Conservation (phyloP, 2,113 vertebrate genomes). For the Cryptomyrus ogoouensis region DNA sequence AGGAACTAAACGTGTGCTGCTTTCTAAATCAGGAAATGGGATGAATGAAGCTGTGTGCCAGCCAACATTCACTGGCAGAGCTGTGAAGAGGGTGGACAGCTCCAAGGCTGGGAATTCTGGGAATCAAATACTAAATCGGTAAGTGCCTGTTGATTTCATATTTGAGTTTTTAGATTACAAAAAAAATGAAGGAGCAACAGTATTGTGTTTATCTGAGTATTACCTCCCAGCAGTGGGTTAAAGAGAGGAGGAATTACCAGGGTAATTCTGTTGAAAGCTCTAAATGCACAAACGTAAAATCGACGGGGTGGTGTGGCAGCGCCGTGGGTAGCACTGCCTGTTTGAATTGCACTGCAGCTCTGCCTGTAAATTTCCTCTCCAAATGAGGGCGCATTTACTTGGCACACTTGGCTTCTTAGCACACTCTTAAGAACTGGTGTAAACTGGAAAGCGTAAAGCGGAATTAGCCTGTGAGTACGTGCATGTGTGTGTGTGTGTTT, state of each 20-base stretch:
- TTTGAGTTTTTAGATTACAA: not conserved
- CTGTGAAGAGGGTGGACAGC: not conserved
- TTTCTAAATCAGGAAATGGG: slow-evolving; percentile 11
- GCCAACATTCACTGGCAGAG: not conserved
- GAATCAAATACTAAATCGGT: not conserved
- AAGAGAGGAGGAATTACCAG: not conserved
- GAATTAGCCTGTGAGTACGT: not conserved
- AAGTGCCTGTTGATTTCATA: not conserved
- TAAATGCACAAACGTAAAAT: not conserved
- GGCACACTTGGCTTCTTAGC: not conserved
- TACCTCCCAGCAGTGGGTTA: not conserved
- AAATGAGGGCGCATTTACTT: not conserved
- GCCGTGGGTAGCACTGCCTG: not conserved
- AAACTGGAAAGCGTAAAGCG: not conserved
- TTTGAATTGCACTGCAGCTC: not conserved
- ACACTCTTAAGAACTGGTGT: not conserved
- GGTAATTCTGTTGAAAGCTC: not conserved
- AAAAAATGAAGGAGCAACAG: not conserved
- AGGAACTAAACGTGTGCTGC: not conserved
- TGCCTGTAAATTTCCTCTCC: not conserved
- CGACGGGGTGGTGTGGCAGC: not conserved
- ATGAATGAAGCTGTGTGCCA: not conserved
- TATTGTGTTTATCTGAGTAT: not conserved
- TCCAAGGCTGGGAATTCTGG: not conserved
- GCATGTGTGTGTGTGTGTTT: not conserved